A percentile compares a stretch with the other conserved stretches of the same genome.
These are phyloP conservation scores for Papilio glaucus DNA, from an alignment of 1,140 invertebrate species.

Conservation along the genomic window DNA sequence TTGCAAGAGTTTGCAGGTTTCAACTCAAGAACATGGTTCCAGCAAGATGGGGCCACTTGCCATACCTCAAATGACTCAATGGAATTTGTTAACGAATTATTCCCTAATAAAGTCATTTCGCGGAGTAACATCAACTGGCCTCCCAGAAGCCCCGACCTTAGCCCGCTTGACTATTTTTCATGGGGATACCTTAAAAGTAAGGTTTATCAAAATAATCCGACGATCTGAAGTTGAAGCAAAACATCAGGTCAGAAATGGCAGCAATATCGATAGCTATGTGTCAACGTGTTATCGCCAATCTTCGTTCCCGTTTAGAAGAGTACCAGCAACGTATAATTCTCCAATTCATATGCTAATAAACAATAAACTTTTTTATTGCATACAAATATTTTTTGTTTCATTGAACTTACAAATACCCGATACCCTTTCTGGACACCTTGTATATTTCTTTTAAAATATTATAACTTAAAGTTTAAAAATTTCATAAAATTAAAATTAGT, in stretches of 20 bases:
- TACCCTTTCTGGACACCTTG: no score
- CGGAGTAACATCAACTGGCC: conserved; percentile 44
- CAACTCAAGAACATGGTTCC: conserved; percentile 48
- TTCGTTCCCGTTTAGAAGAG: conserved; percentile 32
- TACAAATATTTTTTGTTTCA: conserved; percentile 41
- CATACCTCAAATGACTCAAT: conserved; percentile 46
- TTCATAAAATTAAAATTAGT: no score
- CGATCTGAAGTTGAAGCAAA: conserved; percentile 40
- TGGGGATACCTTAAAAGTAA: conserved; percentile 47
- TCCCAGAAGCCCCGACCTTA: no score
- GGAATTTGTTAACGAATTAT: conserved; percentile 47
- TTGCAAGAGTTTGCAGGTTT: conserved; percentile 44
- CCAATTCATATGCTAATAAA: conserved; percentile 35
- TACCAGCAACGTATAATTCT: conserved; percentile 37
- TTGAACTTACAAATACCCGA: no score
- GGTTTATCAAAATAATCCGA: conserved; percentile 41
- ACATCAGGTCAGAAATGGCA: conserved; percentile 38
- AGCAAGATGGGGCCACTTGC: conserved; percentile 45
- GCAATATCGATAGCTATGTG: conserved; percentile 36
- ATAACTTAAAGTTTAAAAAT: no score
- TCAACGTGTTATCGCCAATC: conserved; percentile 38
- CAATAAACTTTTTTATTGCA: no score
- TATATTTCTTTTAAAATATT: no score
- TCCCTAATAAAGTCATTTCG: no score
- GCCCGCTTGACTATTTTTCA: conserved; percentile 42